Percentiles rank a stretch among this genome's conserved stretches.
phyloP scores from a whole-genome alignment of 2,797 vertebrate species.

The Xenentodon cancila region DNA sequence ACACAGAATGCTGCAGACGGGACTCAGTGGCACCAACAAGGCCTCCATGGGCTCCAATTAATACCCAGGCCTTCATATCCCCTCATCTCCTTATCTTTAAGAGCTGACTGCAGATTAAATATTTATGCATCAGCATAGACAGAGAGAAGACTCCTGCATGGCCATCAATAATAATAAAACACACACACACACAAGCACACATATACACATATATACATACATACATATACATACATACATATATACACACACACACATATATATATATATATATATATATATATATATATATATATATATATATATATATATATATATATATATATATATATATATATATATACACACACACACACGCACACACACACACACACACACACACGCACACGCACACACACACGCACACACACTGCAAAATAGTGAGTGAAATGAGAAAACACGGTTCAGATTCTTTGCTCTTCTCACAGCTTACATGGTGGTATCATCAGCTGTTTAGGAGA shows the following conservation, averaged over 20 bases:
- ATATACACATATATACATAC: too few relatives aligned
- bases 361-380: too few relatives aligned
- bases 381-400: too few relatives aligned
- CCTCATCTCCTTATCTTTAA: conserved; percentile 79
- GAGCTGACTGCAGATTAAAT: conserved; percentile 81
- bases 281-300: too few relatives aligned
- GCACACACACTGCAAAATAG: too few relatives aligned
- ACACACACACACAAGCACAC: too few relatives aligned
- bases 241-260: too few relatives aligned
- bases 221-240: too few relatives aligned
- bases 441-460: conserved; percentile 42
- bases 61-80: conserved; percentile 75
- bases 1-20: conserved; percentile 56
- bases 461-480: conserved; percentile 20
- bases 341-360: too few relatives aligned
- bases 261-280: too few relatives aligned
- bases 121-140: conserved; percentile 76
- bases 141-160: conserved; percentile 67
- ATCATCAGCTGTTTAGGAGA: conserved; percentile 38
- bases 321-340: too few relatives aligned
- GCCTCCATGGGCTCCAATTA: conserved; percentile 77
- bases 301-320: too few relatives aligned
- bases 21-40: conserved; percentile 77
- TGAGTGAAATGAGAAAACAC: conserved; percentile 57
- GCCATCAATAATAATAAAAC: conserved; percentile 76